Conservation (phyloP, 2,797 vertebrate genomes). For the Prionace glauca region DNA sequence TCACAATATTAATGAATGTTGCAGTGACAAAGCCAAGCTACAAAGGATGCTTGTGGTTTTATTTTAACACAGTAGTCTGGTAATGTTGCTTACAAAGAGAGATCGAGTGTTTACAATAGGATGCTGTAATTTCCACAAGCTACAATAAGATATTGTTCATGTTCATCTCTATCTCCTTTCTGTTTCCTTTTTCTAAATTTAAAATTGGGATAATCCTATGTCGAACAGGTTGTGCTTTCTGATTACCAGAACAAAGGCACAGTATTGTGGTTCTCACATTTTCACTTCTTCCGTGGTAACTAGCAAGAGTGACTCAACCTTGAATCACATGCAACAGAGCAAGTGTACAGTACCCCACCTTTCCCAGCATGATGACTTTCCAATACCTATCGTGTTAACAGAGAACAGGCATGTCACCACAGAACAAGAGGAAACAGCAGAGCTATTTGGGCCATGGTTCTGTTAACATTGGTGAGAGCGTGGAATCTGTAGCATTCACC, state of each 20-base stretch:
- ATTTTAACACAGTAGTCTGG: not conserved
- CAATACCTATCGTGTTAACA: not conserved
- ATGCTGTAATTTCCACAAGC: not conserved
- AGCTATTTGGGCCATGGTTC: not conserved
- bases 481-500: not conserved
- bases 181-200: not conserved
- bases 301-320: not conserved
- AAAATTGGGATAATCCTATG: not conserved
- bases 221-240: not conserved
- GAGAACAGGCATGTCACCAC: not conserved
- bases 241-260: not conserved
- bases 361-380: not conserved
- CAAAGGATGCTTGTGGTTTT: not conserved
- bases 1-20: not conserved
- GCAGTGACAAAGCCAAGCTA: not conserved
- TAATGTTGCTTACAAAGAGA: not conserved
- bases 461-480: not conserved
- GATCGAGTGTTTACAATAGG: not conserved
- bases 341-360: not conserved
- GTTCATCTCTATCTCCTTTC: not conserved
- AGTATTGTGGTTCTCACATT: slow-evolving; percentile 12
- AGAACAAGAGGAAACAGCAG: not conserved
- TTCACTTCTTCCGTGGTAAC: slow-evolving; percentile 7
- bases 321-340: not conserved
- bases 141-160: too few relatives aligned